These are phyloP conservation scores for Scolanthus callimorphus DNA, from an alignment of 92 coral and sea anemone genomes.

Conservation along the genomic window DNA sequence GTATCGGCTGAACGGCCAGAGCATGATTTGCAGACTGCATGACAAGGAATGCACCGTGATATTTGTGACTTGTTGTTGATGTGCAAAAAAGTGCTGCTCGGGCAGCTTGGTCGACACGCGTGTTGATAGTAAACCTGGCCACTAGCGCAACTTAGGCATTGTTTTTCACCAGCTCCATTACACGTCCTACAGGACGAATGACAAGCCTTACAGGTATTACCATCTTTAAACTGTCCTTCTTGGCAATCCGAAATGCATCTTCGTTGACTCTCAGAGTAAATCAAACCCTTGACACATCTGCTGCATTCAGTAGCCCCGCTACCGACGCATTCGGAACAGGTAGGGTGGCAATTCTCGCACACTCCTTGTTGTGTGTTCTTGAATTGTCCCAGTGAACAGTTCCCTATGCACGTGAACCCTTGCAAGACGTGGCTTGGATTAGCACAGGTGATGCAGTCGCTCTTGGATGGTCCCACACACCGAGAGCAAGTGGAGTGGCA, in stretches of 20 bases:
- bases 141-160: conserved; percentile 69
- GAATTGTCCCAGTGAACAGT: conserved; percentile 66
- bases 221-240: conserved; percentile 41
- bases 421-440: conserved; percentile 44
- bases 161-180: conserved; percentile 56
- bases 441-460: conserved; percentile 76
- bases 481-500: conserved; percentile 79
- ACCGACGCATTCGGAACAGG: conserved; percentile 67
- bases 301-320: conserved; percentile 59
- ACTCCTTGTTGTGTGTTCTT: conserved; percentile 54
- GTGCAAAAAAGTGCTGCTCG: conserved; percentile 42
- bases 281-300: conserved; percentile 63
- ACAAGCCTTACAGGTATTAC: conserved; percentile 56
- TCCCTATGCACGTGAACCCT: conserved; percentile 60
- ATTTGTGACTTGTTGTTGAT: conserved; percentile 15
- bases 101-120: conserved; percentile 71
- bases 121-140: conserved; percentile 42
- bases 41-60: conserved; percentile 60
- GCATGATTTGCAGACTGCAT: conserved; percentile 81
- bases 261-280: conserved; percentile 18
- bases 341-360: conserved; percentile 91
- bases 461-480: conserved; percentile 82
- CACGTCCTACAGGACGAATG: conserved; percentile 70
- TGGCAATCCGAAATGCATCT: conserved; percentile 63
- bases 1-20: conserved; percentile 48